Percentiles rank a stretch among this genome's conserved stretches.
These are phyloP conservation scores for Mechanitis messenoides DNA, from an alignment of 2,888 invertebrate genomes.

Conservation along the genomic window DNA sequence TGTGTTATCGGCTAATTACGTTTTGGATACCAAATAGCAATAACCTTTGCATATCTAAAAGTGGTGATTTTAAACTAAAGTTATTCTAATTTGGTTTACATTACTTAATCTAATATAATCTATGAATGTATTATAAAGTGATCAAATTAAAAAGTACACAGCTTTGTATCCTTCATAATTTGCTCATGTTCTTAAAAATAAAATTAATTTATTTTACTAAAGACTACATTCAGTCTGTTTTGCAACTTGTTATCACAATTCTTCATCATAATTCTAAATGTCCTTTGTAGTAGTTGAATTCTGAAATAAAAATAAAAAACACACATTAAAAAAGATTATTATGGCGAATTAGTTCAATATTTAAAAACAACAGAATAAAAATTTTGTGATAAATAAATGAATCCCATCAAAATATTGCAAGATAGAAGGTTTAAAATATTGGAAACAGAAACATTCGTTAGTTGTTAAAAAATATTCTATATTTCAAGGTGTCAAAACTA, in stretches of 20 bases:
- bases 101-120: slow-evolving; percentile 27
- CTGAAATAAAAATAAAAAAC: slow-evolving; percentile 5
- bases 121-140: slow-evolving; percentile 19
- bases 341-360: neutral
- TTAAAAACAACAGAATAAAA: neutral
- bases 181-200: slow-evolving; percentile 35
- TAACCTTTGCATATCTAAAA: slow-evolving; percentile 12
- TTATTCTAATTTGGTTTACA: slow-evolving; percentile 50
- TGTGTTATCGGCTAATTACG: slow-evolving; percentile 20
- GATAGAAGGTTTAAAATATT: no score
- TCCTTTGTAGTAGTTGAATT: slow-evolving; percentile 9
- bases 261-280: slow-evolving; percentile 23
- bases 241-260: slow-evolving; percentile 20
- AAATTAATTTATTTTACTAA: slow-evolving; percentile 15
- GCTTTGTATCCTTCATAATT: slow-evolving; percentile 50
- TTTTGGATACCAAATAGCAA: slow-evolving; percentile 32
- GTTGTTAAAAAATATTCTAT: no score
- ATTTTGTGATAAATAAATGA: no score
- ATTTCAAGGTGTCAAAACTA: no score
- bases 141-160: slow-evolving; percentile 59
- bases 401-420: no score
- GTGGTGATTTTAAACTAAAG: slow-evolving; percentile 19
- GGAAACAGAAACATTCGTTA: no score
- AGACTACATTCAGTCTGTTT: slow-evolving; percentile 16
- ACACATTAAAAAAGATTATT: neutral